Conservation (phyloP, 2,888 invertebrate species). For the Microplitis manilae region DNA sequence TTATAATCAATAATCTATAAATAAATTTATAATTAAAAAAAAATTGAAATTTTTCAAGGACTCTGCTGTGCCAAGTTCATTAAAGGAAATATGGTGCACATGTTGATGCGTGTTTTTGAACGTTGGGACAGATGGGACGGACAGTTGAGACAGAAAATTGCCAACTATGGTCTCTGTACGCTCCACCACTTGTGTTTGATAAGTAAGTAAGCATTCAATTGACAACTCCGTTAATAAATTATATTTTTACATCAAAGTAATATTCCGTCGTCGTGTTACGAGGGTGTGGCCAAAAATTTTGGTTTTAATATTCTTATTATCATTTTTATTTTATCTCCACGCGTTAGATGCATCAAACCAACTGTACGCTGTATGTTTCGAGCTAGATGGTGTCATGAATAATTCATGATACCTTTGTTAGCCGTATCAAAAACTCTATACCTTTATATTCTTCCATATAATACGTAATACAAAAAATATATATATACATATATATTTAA, state of each 20-base stretch:
- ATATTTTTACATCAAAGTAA: background rate
- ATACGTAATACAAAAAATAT: background rate
- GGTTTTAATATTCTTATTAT: slow-evolving; percentile 3
- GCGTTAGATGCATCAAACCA: slow-evolving; percentile 28
- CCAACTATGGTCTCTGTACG: slow-evolving; percentile 76
- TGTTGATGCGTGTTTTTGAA: slow-evolving; percentile 77
- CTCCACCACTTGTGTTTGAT: slow-evolving; percentile 77
- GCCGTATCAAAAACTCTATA: slow-evolving; percentile 24
- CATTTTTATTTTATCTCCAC: slow-evolving; percentile 13
- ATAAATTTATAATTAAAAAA: background rate
- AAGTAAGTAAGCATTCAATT: slow-evolving; percentile 75
- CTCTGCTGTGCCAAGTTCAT: slow-evolving; percentile 78
- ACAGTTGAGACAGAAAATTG: slow-evolving; percentile 77
- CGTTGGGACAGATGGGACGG: slow-evolving; percentile 79
- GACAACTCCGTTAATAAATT: background rate
- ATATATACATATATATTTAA: background rate
- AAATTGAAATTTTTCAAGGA: slow-evolving; percentile 68
- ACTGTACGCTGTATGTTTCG: background rate
- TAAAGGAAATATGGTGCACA: slow-evolving; percentile 76
- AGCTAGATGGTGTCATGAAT: slow-evolving; percentile 32
- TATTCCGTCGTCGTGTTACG: background rate
- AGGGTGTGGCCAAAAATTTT: slow-evolving; percentile 17
- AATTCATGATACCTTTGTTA: slow-evolving; percentile 40
- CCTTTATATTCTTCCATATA: slow-evolving; percentile 20
- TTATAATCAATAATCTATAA: background rate